Conservation (phyloP, 2,113 vertebrate species). For the human (Homo sapiens) region GRCh38 chr2:53844501-53845000, state of each 20-base stretch:
- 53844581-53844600: too few relatives aligned
- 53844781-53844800: not conserved
- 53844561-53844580: too few relatives aligned
- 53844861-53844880: not conserved
- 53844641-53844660: too few relatives aligned
- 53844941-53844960: not conserved
- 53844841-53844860: not conserved
- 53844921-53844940: not conserved
- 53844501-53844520: too few relatives aligned
- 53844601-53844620: too few relatives aligned
- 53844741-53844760: not conserved
- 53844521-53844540: too few relatives aligned
- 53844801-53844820: not conserved
- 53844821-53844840: not conserved
- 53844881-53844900: not conserved
- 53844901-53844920: not conserved
- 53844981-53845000: not conserved
- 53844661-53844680: not conserved
- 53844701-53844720: not conserved
- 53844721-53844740: not conserved
- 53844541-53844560: too few relatives aligned
- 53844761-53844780: not conserved
- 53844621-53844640: too few relatives aligned
- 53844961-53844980: not conserved
- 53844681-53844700: not conserved